Evolutionary conservation across 2,113 vertebrate species (phyloP).

Genomic region (Tringa solitaria): DNA sequence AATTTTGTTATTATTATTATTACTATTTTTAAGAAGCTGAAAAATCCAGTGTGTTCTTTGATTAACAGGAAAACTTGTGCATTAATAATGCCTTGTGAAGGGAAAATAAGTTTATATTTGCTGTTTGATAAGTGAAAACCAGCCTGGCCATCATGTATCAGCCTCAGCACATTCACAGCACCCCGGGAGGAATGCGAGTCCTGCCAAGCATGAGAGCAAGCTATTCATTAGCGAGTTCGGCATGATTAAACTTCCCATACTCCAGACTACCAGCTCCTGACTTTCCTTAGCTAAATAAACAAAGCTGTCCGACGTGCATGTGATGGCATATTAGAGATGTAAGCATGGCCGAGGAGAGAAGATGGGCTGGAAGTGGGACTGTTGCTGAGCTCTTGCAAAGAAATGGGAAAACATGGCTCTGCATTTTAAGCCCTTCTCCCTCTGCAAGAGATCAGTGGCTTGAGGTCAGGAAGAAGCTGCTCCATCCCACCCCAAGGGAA

Average conservation of each 20-base stretch:
- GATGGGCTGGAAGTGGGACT: accelerated
- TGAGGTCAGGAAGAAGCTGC: neutral
- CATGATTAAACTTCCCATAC: slow-evolving; percentile 19
- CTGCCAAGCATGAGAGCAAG: slow-evolving; percentile 14
- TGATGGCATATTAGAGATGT: neutral
- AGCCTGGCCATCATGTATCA: neutral
- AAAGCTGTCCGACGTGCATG: neutral
- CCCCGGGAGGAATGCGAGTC: neutral
- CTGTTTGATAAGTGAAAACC: neutral
- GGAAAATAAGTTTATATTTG: neutral
- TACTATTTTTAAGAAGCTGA: neutral
- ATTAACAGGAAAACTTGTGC: neutral
- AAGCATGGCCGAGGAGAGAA: neutral
- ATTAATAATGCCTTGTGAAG: neutral
- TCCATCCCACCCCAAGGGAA: neutral
- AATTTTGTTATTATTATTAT: neutral
- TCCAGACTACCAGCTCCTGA: neutral
- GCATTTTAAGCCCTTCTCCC: neutral
- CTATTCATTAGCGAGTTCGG: slow-evolving; percentile 7
- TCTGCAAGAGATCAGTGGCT: neutral
- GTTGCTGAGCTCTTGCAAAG: neutral
- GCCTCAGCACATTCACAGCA: neutral
- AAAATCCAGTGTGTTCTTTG: neutral
- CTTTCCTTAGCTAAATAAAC: slow-evolving; percentile 2
- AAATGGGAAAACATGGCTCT: neutral